phyloP scores from a whole-genome alignment of 2,113 vertebrate genomes.

The Dipodomys merriami region DNA sequence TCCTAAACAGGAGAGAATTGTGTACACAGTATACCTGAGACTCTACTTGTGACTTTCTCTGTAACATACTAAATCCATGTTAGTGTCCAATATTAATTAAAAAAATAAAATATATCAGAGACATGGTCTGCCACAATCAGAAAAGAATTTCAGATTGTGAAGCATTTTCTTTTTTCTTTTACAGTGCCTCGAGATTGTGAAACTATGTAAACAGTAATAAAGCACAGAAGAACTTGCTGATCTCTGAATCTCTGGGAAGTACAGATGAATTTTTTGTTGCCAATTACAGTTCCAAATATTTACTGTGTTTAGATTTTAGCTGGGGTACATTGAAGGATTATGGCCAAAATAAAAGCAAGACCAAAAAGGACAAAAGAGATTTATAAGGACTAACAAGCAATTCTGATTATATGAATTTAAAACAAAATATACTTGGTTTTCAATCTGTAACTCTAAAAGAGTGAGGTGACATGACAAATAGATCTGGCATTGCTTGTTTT shows the following conservation, averaged over 20 bases:
- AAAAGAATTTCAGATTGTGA: neutral
- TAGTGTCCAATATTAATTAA: neutral
- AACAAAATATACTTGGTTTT: conserved; percentile 41
- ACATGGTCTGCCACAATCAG: neutral
- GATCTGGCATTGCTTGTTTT: conserved; percentile 47
- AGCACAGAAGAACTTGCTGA: neutral
- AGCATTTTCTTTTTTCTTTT: neutral
- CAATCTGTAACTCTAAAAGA: neutral
- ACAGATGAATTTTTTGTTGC: neutral
- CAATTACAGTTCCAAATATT: neutral
- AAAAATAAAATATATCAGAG: neutral
- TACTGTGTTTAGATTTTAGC: conserved; percentile 20
- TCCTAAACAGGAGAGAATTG: neutral
- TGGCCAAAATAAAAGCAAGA: neutral
- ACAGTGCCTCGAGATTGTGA: neutral
- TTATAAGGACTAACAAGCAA: neutral
- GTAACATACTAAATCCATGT: neutral
- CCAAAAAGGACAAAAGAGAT: neutral
- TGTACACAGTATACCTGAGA: neutral
- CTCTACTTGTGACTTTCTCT: too few relatives aligned
- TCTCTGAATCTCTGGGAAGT: neutral
- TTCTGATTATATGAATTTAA: conserved; percentile 52
- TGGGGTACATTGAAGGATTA: conserved; percentile 24
- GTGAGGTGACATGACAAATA: conserved; percentile 21
- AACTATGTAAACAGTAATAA: neutral